phyloP scores from a whole-genome alignment of 2,113 vertebrate species.

The Oostethus manadensis region DNA sequence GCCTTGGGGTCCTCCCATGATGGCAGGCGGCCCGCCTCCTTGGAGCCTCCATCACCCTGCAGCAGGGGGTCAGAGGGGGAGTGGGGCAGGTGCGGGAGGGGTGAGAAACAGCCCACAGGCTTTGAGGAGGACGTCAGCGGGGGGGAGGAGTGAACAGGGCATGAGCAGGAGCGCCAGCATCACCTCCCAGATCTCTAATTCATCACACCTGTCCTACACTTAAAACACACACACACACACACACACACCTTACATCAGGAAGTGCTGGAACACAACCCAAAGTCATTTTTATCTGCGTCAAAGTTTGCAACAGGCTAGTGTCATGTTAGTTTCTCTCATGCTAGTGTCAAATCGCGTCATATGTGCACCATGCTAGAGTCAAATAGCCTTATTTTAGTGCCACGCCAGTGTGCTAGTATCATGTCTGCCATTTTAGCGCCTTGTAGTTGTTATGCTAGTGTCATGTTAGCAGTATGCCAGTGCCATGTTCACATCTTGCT shows the following conservation, averaged over 20 bases:
- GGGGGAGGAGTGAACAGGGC: constrained; percentile 91
- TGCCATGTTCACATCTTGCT: neutral
- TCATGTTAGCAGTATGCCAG: neutral
- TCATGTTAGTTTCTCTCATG: no score
- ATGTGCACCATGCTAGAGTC: neutral
- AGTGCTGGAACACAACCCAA: constrained; percentile 49
- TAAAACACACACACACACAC: constrained; percentile 64
- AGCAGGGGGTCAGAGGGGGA: constrained; percentile 83
- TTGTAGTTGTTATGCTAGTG: neutral
- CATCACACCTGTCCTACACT: constrained; percentile 96
- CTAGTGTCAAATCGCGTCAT: no score
- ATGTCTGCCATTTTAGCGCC: neutral
- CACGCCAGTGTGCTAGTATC: neutral
- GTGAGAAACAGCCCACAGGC: constrained; percentile 96
- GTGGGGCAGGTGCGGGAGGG: constrained; percentile 77
- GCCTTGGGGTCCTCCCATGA: constrained; percentile 93
- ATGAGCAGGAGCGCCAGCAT: constrained; percentile 99
- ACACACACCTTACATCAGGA: constrained; percentile 12
- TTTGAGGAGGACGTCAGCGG: constrained; percentile 90
- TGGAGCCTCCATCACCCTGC: constrained; percentile 86
- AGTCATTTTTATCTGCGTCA: constrained; percentile 10
- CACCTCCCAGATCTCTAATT: constrained; percentile 98
- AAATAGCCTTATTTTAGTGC: no score
- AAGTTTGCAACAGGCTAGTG: neutral
- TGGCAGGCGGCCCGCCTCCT: constrained; percentile 85